Evolutionary conservation across 1,140 invertebrate species (phyloP).

Genomic region (Cepaea nemoralis): DNA sequence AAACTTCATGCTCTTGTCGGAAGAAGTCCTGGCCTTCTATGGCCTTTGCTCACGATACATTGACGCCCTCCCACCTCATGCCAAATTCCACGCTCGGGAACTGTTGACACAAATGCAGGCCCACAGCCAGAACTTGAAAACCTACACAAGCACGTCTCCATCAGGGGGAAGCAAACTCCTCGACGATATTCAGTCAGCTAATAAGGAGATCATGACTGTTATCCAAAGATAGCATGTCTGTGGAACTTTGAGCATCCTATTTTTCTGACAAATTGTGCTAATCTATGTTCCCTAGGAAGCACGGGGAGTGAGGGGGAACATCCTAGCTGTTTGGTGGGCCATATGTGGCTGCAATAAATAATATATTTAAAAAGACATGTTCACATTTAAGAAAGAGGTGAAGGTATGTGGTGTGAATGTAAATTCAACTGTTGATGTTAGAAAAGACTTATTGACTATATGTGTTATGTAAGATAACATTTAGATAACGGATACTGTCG

Average conservation of each 20-base stretch:
- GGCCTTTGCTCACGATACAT: conserved; percentile 66
- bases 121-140: conserved; percentile 82
- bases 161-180: conserved; percentile 75
- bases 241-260: neutral
- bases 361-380: too few species aligned
- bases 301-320: too few species aligned
- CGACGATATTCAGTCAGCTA: conserved; percentile 83
- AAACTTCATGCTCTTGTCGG: conserved; percentile 68
- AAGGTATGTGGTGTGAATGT: too few species aligned
- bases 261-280: neutral
- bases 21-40: conserved; percentile 67
- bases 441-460: too few species aligned
- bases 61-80: conserved; percentile 81
- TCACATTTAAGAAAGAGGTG: too few species aligned
- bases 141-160: conserved; percentile 74
- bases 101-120: conserved; percentile 84
- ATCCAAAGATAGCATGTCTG: conserved; percentile 79
- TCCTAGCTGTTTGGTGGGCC: too few species aligned
- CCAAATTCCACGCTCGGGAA: conserved; percentile 90
- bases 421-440: too few species aligned
- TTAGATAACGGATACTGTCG: too few species aligned
- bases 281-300: neutral
- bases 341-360: too few species aligned
- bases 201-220: conserved; percentile 85
- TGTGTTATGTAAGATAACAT: too few species aligned